Base-by-base conservation (phyloP, 2,797 vertebrate genomes). In the Cynopterus sphinx region DNA sequence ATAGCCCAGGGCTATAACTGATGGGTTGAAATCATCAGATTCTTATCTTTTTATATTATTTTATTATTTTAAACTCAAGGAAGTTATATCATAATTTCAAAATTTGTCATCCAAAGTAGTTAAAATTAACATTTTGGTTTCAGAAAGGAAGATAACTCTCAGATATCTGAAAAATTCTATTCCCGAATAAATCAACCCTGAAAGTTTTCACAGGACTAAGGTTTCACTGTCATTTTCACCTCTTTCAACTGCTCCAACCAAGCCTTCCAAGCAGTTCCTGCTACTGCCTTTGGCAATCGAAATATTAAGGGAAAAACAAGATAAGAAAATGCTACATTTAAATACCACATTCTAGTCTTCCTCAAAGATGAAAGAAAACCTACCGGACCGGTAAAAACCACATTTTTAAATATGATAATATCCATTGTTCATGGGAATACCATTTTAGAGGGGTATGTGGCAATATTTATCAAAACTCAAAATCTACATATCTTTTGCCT, bases 71-170 rank as follows among this genome's bases (percentile, higher is more conserved):
- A 92, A 92, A 79, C 71, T 81, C 85, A 82, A 88, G 22, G 28
- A 92, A 73, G 24, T 85, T 41, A 70, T 55, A 1, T 55, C 74
- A 78, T 73, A 87, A 95, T 96, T 95, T 90, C 0, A 46, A 49
- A 49, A 49, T 49, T 16, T 49, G 49, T 65, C 39, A 91, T 39
- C 11, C 82, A n/a, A 94, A 92, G 57, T 73, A 68, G n/a, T 93
- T 70, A 90, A 87, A 70, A 67, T 79, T 88, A 94, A 92, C 24
- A 68, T 89, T 77, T 81, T 89, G n/a, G n/a, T 78, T 78, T 92
- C 16, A 73, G 67, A 75, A 83, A 82, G 51, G 26, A 90, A 95
- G 53, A 87, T 12, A 86, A 71, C 53, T 39, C 21, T 89, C 41
- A 55, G 39, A 31, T 86, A 82, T 13, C 33, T 53, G 57, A 83